A percentile compares a stretch with the other conserved stretches of the same genome.
These are phyloP conservation scores for Otus sunia DNA, from an alignment of 2,113 vertebrate genomes.

Conservation along the genomic window DNA sequence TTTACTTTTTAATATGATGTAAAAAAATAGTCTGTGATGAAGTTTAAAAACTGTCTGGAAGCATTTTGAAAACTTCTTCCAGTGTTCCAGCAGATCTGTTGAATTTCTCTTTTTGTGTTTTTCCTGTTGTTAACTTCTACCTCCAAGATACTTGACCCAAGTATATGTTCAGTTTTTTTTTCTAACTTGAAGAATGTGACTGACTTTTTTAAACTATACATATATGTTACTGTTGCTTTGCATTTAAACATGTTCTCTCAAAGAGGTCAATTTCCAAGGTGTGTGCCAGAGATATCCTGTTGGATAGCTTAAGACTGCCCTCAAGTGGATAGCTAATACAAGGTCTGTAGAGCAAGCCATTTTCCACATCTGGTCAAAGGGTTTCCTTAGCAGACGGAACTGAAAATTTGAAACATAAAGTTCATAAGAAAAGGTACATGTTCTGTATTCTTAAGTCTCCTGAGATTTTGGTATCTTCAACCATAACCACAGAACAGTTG, in stretches of 20 bases:
- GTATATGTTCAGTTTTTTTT: background rate
- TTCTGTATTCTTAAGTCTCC: background rate
- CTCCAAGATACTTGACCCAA: background rate
- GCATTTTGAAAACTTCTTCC: background rate
- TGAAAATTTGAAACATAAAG: background rate
- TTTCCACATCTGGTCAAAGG: background rate
- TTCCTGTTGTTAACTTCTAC: background rate
- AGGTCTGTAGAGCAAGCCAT: background rate
- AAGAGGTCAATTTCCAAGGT: background rate
- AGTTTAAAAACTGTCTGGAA: background rate
- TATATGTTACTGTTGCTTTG: background rate
- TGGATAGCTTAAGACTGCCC: conserved; percentile 27
- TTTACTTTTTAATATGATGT: background rate
- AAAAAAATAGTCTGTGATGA: background rate
- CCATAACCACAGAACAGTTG: background rate
- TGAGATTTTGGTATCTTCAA: background rate
- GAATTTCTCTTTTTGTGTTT: background rate
- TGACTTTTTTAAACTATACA: background rate
- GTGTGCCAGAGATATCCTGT: background rate
- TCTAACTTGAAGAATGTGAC: background rate
- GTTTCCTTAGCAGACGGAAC: background rate
- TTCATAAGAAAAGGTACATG: background rate
- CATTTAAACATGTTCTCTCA: background rate
- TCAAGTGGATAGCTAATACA: conserved; percentile 14
- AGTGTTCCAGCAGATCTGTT: background rate